These are phyloP conservation scores for Tamandua tetradactyla DNA, from an alignment of 2,797 vertebrate species.

Conservation along the genomic window DNA sequence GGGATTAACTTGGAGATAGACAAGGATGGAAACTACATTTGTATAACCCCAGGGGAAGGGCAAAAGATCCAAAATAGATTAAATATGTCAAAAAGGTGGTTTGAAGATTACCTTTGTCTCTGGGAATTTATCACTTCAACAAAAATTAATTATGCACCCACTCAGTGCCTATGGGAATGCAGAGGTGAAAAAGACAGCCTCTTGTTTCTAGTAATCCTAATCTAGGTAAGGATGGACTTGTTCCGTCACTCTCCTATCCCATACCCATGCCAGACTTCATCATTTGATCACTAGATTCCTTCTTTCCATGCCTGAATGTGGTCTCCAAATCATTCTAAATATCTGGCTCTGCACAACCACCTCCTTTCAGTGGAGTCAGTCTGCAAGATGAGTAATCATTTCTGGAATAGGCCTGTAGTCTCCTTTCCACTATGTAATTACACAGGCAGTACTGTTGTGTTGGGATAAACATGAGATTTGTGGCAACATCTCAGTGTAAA, in stretches of 20 bases:
- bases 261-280: neutral
- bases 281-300: neutral
- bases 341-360: neutral
- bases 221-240: neutral
- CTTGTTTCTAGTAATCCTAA: neutral
- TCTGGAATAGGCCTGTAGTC: neutral
- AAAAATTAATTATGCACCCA: neutral
- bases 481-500: neutral
- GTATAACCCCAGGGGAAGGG: neutral
- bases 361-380: neutral
- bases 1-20: neutral
- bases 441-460: neutral
- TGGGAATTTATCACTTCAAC: neutral
- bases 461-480: neutral
- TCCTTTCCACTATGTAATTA: neutral
- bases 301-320: neutral
- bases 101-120: neutral
- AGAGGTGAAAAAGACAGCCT: neutral
- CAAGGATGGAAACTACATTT: neutral
- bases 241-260: neutral
- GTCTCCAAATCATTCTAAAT: neutral
- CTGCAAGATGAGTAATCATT: neutral
- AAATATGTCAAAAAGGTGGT: neutral
- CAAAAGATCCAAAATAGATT: neutral
- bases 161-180: neutral